Evolutionary conservation across 2,113 vertebrate genomes (phyloP).

Genomic region (Phylloscopus whistleri): DNA sequence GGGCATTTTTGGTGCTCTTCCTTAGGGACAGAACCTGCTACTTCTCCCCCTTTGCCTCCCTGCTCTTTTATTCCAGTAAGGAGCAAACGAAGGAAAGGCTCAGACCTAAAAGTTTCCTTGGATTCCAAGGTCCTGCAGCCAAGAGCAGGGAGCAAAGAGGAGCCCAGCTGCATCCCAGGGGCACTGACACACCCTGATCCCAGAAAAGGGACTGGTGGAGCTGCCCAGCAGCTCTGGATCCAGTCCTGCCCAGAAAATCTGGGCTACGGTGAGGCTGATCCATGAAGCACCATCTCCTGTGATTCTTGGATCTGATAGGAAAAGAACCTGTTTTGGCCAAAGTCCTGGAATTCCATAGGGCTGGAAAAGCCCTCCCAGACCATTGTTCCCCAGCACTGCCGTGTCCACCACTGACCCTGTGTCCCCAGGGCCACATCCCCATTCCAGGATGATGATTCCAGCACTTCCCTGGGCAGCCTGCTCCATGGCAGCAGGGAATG

Average conservation of each 20-base stretch:
- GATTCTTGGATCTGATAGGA: neutral
- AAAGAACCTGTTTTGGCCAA: neutral
- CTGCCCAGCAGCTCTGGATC: neutral
- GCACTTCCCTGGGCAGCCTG: neutral
- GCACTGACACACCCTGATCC: rapidly evolving
- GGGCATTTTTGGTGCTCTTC: neutral
- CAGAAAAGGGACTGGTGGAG: neutral
- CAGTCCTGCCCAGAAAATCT: neutral
- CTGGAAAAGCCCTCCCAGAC: neutral
- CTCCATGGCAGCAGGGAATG: neutral
- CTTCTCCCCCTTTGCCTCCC: neutral
- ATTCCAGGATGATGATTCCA: neutral
- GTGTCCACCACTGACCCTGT: neutral
- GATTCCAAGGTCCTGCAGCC: neutral
- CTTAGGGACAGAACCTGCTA: neutral
- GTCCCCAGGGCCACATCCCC: neutral
- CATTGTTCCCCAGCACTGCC: neutral
- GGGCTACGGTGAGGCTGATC: neutral
- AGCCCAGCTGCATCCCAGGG: neutral
- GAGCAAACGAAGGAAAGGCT: neutral
- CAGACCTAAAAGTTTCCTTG: neutral
- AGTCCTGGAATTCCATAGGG: neutral
- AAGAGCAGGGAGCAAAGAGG: neutral
- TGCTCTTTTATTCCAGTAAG: neutral
- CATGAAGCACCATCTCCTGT: rapidly evolving